Percentiles rank a stretch among this genome's conserved stretches.
These are phyloP conservation scores for Dasyprocta punctata DNA, from an alignment of 2,113 vertebrate genomes.

Conservation along the genomic window DNA sequence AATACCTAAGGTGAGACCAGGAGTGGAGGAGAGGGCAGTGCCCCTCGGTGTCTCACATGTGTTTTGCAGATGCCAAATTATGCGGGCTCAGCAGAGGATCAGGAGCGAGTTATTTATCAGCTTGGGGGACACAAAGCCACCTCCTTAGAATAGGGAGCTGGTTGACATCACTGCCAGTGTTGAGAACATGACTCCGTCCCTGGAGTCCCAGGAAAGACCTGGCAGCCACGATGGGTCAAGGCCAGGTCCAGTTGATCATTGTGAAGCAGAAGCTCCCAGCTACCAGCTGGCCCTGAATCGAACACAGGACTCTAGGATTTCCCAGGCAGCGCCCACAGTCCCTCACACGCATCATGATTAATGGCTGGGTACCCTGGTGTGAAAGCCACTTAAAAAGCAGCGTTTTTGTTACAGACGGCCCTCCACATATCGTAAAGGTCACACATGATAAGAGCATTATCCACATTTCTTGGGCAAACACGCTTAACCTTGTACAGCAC, in stretches of 20 bases:
- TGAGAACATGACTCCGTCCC: constrained; percentile 12
- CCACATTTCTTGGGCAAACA: constrained; percentile 84
- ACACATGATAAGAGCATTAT: constrained; percentile 81
- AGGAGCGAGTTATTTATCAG: constrained; percentile 73
- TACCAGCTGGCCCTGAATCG: constrained; percentile 45
- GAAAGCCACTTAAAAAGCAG: constrained; percentile 84
- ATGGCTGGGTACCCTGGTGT: constrained; percentile 82
- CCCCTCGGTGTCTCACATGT: not conserved
- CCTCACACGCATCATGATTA: constrained; percentile 80
- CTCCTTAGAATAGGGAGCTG: constrained; percentile 72
- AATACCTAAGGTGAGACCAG: not conserved
- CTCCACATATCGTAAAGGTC: constrained; percentile 83
- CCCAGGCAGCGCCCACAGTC: constrained; percentile 74
- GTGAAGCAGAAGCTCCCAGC: constrained; percentile 58
- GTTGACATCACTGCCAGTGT: not conserved
- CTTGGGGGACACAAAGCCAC: constrained; percentile 69
- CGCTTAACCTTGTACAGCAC: constrained; percentile 83
- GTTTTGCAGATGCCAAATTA: constrained; percentile 77
- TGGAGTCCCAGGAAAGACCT: constrained; percentile 60
- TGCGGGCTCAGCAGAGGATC: constrained; percentile 75
- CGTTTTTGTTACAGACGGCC: constrained; percentile 83
- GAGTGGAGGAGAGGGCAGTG: not conserved
- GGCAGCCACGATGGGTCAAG: not conserved
- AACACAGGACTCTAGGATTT: constrained; percentile 75
- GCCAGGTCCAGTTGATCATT: constrained; percentile 51